phyloP scores from a whole-genome alignment of 2,797 vertebrate genomes.

The Notoglanidium macrostoma region DNA sequence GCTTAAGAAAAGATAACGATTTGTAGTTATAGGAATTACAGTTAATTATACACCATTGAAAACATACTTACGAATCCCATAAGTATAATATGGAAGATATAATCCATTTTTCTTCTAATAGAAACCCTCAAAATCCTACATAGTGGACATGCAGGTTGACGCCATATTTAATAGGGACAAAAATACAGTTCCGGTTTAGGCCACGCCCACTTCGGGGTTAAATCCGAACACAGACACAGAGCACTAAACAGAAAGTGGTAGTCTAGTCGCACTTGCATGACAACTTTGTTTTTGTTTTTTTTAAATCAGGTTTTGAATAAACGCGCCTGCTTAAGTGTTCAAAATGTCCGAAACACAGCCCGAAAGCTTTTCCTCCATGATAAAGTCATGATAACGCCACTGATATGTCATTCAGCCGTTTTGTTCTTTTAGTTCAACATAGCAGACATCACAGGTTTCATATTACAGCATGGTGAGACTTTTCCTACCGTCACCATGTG shows the following conservation, averaged over 20 bases:
- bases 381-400: neutral
- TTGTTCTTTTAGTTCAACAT: neutral
- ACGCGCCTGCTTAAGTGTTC: neutral
- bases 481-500: neutral
- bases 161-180: neutral
- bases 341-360: neutral
- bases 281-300: no score
- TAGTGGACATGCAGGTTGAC: no score
- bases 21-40: no score
- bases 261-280: neutral
- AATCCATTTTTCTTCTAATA: no score
- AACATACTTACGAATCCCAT: no score
- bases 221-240: neutral
- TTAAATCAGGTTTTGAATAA: neutral
- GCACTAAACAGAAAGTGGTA: neutral
- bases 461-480: neutral
- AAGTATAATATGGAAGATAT: no score
- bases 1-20: no score
- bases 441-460: neutral
- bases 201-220: neutral
- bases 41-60: no score
- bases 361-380: neutral
- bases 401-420: neutral
- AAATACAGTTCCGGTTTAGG: neutral
- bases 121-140: no score